These are phyloP conservation scores for Mizuhopecten yessoensis DNA, from an alignment of 1,140 invertebrate genomes.

Conservation along the genomic window DNA sequence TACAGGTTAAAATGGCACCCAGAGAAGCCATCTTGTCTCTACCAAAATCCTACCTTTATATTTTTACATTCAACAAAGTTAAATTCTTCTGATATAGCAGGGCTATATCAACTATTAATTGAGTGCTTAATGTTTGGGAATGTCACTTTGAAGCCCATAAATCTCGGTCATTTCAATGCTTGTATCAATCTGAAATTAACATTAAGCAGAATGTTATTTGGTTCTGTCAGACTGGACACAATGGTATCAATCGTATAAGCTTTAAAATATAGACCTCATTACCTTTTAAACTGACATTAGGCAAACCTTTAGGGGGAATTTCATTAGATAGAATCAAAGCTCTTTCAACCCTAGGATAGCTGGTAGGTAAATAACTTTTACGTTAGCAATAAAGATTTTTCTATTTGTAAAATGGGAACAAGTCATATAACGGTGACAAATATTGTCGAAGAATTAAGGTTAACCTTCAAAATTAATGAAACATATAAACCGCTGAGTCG, in stretches of 20 bases:
- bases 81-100: neutral
- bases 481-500: neutral
- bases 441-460: neutral
- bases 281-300: neutral
- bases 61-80: slow-evolving; percentile 12
- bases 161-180: neutral
- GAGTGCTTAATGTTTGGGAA: slow-evolving; percentile 2
- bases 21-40: slow-evolving; percentile 30
- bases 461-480: slow-evolving; percentile 2
- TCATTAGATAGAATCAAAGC: neutral
- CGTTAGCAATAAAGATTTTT: neutral
- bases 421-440: neutral
- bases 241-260: neutral
- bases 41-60: neutral
- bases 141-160: neutral
- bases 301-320: neutral
- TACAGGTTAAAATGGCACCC: neutral
- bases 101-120: neutral
- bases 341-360: neutral
- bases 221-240: neutral
- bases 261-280: slow-evolving; percentile 12
- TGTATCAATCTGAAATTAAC: neutral
- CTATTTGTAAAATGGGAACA: neutral
- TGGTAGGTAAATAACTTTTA: neutral
- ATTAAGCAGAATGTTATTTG: neutral